These are phyloP conservation scores for Chloroclystis v-ata DNA, from an alignment of 2,888 invertebrate species.

Conservation along the genomic window DNA sequence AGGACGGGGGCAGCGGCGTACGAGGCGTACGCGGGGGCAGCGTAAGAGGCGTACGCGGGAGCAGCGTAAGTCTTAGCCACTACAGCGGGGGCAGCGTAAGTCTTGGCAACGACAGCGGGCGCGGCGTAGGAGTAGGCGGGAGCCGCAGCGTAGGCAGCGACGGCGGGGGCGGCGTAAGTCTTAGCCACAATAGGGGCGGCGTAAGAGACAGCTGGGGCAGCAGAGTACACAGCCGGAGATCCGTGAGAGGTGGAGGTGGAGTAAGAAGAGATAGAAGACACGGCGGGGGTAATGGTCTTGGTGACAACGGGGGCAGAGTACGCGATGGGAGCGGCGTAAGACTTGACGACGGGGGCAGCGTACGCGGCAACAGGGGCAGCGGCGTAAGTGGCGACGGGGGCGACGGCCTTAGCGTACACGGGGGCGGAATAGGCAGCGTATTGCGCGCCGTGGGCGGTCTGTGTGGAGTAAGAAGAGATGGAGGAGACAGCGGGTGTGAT, in stretches of 20 bases:
- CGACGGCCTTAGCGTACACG: constrained; percentile 35
- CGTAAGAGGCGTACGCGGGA: constrained; percentile 44
- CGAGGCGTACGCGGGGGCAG: constrained; percentile 41
- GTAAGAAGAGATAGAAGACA: constrained; percentile 49
- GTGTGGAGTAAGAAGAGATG: constrained; percentile 40
- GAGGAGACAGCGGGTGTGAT: constrained; percentile 38
- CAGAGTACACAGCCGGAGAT: constrained; percentile 55
- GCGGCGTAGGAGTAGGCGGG: constrained; percentile 45
- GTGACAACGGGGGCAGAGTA: constrained; percentile 41
- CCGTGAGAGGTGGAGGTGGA: constrained; percentile 49
- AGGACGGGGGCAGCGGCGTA: constrained; percentile 55
- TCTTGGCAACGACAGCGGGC: constrained; percentile 37
- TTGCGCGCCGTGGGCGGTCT: constrained; percentile 30
- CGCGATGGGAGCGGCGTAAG: constrained; percentile 42
- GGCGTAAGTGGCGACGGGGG: constrained; percentile 35
- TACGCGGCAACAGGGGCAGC: constrained; percentile 38
- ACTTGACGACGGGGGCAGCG: constrained; percentile 44
- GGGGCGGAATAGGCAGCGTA: constrained; percentile 40
- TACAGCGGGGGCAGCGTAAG: constrained; percentile 43
- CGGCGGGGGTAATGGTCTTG: constrained; percentile 44
- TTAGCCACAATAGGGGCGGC: constrained; percentile 44
- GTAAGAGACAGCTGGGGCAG: constrained; percentile 43
- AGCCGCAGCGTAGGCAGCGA: constrained; percentile 45
- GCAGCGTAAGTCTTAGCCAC: constrained; percentile 37
- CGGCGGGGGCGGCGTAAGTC: constrained; percentile 40